A percentile compares a stretch with the other conserved stretches of the same genome.
Conservation (phyloP, 1,140 invertebrate species). For the Eurosta solidaginis region DNA sequence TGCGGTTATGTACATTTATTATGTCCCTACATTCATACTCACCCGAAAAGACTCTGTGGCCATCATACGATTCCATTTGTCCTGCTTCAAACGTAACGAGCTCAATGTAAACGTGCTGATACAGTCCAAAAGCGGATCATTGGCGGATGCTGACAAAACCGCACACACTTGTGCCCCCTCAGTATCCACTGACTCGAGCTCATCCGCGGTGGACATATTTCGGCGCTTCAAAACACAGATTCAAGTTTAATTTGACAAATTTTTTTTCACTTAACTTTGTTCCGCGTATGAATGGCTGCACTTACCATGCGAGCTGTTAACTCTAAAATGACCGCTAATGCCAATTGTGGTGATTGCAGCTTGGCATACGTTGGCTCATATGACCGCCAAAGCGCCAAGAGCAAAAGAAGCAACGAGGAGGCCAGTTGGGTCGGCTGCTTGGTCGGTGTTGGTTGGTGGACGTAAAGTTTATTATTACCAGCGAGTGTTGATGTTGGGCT, state of each 20-base stretch:
- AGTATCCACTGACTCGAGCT: not conserved
- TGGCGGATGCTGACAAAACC: not conserved
- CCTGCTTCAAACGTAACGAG: slow-evolving; percentile 71
- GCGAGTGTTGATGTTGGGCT: too few relatives aligned
- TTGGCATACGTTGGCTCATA: not conserved
- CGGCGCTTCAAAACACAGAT: not conserved
- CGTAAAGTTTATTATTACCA: too few relatives aligned
- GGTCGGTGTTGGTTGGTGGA: too few relatives aligned
- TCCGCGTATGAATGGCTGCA: not conserved
- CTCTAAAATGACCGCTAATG: slow-evolving; percentile 20
- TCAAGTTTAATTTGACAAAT: not conserved
- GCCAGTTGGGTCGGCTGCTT: too few relatives aligned
- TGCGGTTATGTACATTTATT: not conserved
- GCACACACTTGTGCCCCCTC: not conserved
- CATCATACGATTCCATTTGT: slow-evolving; percentile 80
- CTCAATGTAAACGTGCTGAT: slow-evolving; percentile 61
- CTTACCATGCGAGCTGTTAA: slow-evolving; percentile 16
- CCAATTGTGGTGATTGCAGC: not conserved
- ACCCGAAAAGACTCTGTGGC: slow-evolving; percentile 63
- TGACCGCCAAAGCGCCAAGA: not conserved
- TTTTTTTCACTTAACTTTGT: not conserved
- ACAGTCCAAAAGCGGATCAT: slow-evolving; percentile 49
- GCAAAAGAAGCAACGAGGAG: too few relatives aligned
- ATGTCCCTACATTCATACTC: slow-evolving; percentile 29
- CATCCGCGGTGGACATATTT: not conserved